Evolutionary conservation across 2,113 vertebrate species (phyloP).

Genomic region (Urocolius indicus): DNA sequence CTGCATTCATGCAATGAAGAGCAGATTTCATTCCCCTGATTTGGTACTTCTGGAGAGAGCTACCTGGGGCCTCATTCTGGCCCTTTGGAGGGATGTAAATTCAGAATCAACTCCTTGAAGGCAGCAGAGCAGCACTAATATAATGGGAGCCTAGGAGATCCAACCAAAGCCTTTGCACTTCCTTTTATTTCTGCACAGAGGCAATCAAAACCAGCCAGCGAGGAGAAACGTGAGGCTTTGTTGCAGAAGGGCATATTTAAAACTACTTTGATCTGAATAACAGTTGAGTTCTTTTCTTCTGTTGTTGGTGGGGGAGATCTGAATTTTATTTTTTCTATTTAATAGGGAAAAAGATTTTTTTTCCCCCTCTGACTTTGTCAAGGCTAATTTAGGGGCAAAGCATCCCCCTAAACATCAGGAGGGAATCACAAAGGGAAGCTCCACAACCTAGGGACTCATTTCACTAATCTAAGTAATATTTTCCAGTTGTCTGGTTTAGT

Average conservation of each 20-base stretch:
- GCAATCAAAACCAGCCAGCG: constrained; percentile 47
- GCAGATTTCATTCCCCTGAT: not conserved
- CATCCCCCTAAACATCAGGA: not conserved
- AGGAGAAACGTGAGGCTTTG: constrained; percentile 23
- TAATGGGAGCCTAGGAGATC: not conserved
- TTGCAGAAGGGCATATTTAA: constrained; percentile 41
- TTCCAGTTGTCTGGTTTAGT: not conserved
- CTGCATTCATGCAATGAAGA: not conserved
- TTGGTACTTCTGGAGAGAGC: not conserved
- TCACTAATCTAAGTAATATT: not conserved
- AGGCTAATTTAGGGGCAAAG: constrained; percentile 6
- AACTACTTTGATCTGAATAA: constrained; percentile 59
- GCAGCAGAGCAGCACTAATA: constrained; percentile 1
- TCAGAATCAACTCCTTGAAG: not conserved
- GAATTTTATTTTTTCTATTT: constrained; percentile 20
- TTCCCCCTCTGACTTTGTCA: not conserved
- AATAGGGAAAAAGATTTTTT: not conserved
- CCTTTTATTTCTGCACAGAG: constrained; percentile 39
- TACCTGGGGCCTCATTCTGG: not conserved
- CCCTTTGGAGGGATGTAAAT: not conserved
- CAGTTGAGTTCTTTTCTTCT: constrained; percentile 22
- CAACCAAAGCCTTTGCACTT: not conserved
- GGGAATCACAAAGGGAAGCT: not conserved
- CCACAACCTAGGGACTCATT: not conserved
- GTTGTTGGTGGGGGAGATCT: not conserved